Evolutionary conservation across 2,888 invertebrate genomes (phyloP).

Genomic region (Beris morrisii): DNA sequence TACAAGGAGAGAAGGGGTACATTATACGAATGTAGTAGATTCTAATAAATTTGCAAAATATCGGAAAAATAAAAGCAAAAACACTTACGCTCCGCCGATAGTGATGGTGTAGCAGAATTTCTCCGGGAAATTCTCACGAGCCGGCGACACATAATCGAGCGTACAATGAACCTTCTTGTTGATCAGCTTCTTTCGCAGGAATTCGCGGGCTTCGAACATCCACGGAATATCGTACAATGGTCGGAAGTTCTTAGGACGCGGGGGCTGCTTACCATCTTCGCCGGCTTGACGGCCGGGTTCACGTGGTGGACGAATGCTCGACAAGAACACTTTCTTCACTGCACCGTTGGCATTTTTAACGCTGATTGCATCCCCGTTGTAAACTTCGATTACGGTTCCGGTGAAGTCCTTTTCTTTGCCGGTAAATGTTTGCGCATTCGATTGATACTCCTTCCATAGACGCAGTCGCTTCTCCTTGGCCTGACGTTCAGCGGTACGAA

Average conservation of each 20-base stretch:
- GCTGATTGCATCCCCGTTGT: conserved; percentile 91
- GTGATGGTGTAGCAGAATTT: conserved; percentile 93
- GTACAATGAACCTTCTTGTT: conserved; percentile 91
- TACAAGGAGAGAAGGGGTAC: no score
- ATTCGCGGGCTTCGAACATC: conserved; percentile 98
- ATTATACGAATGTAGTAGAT: conserved; percentile 25
- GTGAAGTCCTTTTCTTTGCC: conserved; percentile 80
- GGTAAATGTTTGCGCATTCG: conserved; percentile 70
- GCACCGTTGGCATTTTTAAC: conserved; percentile 78
- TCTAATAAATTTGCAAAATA: not conserved
- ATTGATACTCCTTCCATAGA: conserved; percentile 90
- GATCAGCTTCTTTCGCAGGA: conserved; percentile 90
- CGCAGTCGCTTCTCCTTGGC: conserved; percentile 87
- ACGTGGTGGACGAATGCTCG: conserved; percentile 93
- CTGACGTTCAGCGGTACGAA: conserved; percentile 79
- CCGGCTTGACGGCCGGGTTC: conserved; percentile 63
- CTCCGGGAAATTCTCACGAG: conserved; percentile 90
- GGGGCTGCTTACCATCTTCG: conserved; percentile 70
- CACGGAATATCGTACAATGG: conserved; percentile 97
- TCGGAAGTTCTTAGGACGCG: conserved; percentile 74
- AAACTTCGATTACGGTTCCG: conserved; percentile 85
- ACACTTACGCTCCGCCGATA: conserved; percentile 72
- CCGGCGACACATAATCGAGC: conserved; percentile 96
- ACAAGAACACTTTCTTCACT: conserved; percentile 89
- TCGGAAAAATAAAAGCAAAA: not conserved